Conservation (phyloP, 2,113 vertebrate species). For the Pollimyrus isidori region DNA sequence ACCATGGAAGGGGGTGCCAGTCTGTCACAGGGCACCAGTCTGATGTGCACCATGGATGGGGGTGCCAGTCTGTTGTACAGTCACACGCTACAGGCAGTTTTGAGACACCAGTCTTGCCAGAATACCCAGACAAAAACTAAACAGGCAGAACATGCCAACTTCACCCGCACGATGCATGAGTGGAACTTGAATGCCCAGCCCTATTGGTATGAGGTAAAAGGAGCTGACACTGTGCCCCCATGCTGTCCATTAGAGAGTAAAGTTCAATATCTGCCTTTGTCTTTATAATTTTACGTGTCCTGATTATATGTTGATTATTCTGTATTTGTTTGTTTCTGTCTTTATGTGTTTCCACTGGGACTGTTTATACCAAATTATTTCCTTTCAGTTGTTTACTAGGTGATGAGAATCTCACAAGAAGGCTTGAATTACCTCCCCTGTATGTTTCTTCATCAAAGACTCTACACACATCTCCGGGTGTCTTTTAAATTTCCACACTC, state of each 20-base stretch:
- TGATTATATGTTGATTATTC: background rate
- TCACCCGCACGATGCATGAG: background rate
- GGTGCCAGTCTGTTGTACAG: background rate
- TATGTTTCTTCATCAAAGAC: background rate
- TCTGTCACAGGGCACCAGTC: background rate
- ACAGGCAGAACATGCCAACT: background rate
- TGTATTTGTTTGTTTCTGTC: background rate
- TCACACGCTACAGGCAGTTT: background rate
- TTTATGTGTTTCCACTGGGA: background rate
- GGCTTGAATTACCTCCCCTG: background rate
- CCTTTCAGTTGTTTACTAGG: background rate
- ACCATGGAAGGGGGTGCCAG: no score
- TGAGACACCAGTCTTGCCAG: background rate
- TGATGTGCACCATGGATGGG: background rate
- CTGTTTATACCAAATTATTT: background rate
- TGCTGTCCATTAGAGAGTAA: background rate
- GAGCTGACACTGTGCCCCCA: background rate
- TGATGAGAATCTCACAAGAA: conserved; percentile 11
- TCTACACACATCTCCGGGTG: background rate
- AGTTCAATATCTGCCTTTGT: background rate
- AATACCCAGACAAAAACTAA: background rate
- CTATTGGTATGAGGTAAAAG: background rate
- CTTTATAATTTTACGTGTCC: background rate
- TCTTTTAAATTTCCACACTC: background rate
- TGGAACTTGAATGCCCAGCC: background rate